phyloP scores from a whole-genome alignment of 2,113 vertebrate species.

The human (Homo sapiens) region DNA sequence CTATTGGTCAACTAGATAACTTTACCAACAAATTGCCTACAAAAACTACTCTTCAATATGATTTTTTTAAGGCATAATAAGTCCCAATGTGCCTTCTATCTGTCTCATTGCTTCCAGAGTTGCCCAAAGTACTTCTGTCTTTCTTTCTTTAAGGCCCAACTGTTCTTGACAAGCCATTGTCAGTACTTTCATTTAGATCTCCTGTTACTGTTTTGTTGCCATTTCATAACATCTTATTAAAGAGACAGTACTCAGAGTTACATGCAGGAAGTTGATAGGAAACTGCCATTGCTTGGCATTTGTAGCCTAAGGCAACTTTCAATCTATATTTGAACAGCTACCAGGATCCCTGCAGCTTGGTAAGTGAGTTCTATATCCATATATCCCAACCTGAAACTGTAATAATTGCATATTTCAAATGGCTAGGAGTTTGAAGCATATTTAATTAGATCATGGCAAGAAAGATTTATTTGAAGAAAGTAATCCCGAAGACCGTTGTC shows the following conservation, averaged over 20 bases:
- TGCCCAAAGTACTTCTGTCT: neutral
- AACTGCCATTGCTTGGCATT: neutral
- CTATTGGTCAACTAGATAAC: neutral
- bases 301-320: constrained; percentile 30
- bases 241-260: constrained; percentile 46
- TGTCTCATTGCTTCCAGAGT: neutral
- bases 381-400: neutral
- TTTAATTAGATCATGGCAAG: neutral
- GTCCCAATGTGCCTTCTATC: constrained; percentile 25
- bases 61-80: constrained; percentile 34
- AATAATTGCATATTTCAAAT: constrained; percentile 39
- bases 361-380: neutral
- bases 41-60: neutral
- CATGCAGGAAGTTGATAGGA: neutral
- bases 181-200: constrained; percentile 44
- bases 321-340: constrained; percentile 30
- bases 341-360: neutral
- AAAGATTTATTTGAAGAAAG: constrained; percentile 18
- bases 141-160: constrained; percentile 42
- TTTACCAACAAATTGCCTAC: neutral
- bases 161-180: constrained; percentile 45
- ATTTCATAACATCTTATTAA: constrained; percentile 51
- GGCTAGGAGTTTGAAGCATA: neutral
- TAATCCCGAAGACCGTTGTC: neutral
- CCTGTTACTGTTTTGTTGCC: neutral